phyloP scores from a whole-genome alignment of 2,797 vertebrate genomes.

The Chiloscyllium punctatum region DNA sequence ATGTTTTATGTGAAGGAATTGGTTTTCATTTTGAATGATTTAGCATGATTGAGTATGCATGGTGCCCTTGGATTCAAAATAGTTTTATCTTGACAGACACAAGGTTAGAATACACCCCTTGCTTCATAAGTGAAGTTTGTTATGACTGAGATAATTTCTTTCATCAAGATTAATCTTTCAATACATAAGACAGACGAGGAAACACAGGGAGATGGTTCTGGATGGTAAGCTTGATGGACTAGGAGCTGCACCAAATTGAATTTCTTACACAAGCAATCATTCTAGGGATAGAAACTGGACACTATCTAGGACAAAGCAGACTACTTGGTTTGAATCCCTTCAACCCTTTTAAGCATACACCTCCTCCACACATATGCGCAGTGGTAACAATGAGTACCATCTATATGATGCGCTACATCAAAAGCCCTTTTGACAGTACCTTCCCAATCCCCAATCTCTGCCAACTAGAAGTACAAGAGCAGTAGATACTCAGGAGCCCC shows the following conservation, averaged over 20 bases:
- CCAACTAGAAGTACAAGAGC: not conserved
- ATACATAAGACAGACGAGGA: not conserved
- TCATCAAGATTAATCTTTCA: not conserved
- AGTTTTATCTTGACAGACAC: not conserved
- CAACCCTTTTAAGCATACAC: not conserved
- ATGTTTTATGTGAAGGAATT: not conserved
- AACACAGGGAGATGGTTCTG: not conserved
- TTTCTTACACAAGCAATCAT: not conserved
- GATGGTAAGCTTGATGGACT: not conserved
- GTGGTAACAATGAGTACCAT: no score
- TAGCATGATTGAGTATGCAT: not conserved
- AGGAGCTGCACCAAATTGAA: not conserved
- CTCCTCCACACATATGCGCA: not conserved
- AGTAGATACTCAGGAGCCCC: not conserved
- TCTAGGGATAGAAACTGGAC: not conserved
- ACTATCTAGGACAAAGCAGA: not conserved
- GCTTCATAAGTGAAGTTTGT: not conserved
- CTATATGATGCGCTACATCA: not conserved
- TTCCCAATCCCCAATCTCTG: not conserved
- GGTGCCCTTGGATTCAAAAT: not conserved
- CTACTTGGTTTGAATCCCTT: not conserved
- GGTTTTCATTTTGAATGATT: not conserved
- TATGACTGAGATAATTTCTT: not conserved
- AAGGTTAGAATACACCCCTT: not conserved
- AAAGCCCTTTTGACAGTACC: not conserved